Evolutionary conservation across 1,140 invertebrate genomes (phyloP), one percentile per base, ranked within the genome.

Genomic region (Drosophila tani): DNA sequence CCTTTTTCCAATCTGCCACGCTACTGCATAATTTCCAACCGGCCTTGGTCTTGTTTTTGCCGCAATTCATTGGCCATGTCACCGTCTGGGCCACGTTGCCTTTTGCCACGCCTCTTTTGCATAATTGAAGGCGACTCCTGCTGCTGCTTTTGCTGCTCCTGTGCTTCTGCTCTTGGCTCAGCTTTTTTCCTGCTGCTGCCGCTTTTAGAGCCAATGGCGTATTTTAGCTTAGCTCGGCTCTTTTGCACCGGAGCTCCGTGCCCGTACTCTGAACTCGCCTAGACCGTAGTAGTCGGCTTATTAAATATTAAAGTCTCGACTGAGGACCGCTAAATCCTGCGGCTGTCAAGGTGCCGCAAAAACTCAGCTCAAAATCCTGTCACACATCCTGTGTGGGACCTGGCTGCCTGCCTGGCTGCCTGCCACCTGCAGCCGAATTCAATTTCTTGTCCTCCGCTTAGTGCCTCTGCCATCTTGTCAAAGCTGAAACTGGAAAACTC

Each of bases 301-400:
- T 88, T 81, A 85, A 88, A 90, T 90, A 88, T 87, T 88, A 81
- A 88, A 87, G 77, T 51, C 46, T 9, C 55, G 47, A 67, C 79
- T 79, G 63, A 67, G 71, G 80, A 82, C 57, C 80, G 75, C 80
- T 80, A 87, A 87, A 80, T 87, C 83, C 79, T 87, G 76, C 64
- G 79, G 83, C 75, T 79, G 83, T 79, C 79, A 79, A 79, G 70
- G 79, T 74, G 66, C 58, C 38, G 68, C 69, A 70, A 29, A 59
- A 63, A 58, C 57, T 67, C 66, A 50, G 67, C 71, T 82, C 56
- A 77, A 87, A 81, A 70, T 56, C 63, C 82, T 75, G 85, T 75
- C 85, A 81, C 84, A 87, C 77, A 88, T 88, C 53, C 80, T 77
- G 40, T 15, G 38, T 19, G 4, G 40, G 17, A n/a, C 45, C 15